Evolutionary conservation across 2,888 invertebrate species (phyloP).

Genomic region (Chrysolina haemoptera): DNA sequence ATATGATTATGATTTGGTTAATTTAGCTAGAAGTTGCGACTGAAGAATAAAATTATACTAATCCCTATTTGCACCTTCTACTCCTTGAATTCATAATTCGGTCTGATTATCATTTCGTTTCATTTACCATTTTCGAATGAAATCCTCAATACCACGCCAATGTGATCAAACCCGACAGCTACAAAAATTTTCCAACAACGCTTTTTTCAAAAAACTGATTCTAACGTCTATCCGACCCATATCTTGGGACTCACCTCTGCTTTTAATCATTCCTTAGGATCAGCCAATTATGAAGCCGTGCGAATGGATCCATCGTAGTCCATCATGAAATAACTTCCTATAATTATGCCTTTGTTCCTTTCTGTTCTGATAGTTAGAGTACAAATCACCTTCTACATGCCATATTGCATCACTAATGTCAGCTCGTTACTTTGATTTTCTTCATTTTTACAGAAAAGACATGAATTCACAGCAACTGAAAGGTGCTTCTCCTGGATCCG

Average conservation of each 20-base stretch:
- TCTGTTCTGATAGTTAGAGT: constrained; percentile 88
- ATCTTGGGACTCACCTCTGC: constrained; percentile 74
- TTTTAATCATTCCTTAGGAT: constrained; percentile 86
- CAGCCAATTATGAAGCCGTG: constrained; percentile 86
- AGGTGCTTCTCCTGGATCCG: too few species aligned
- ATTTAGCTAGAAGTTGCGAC: too few species aligned
- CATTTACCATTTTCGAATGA: neutral
- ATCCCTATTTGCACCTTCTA: too few species aligned
- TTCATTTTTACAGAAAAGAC: too few species aligned
- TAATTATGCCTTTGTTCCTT: constrained; percentile 84
- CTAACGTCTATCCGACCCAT: constrained; percentile 7
- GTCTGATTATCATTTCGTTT: neutral
- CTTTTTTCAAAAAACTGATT: constrained; percentile 16
- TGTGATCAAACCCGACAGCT: too few species aligned
- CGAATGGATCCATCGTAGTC: constrained; percentile 87
- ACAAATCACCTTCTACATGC: constrained; percentile 87
- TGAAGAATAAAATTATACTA: too few species aligned
- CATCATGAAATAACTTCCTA: constrained; percentile 88
- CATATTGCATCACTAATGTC: too few species aligned
- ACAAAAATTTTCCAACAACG: constrained; percentile 4
- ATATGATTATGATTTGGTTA: too few species aligned
- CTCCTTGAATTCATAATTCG: too few species aligned
- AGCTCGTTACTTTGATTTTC: too few species aligned
- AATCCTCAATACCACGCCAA: neutral
- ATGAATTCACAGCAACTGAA: too few species aligned